Evolutionary conservation across 2,888 invertebrate species (phyloP), one percentile per base, ranked within the genome.

Genomic region (Drosophila rubida): DNA sequence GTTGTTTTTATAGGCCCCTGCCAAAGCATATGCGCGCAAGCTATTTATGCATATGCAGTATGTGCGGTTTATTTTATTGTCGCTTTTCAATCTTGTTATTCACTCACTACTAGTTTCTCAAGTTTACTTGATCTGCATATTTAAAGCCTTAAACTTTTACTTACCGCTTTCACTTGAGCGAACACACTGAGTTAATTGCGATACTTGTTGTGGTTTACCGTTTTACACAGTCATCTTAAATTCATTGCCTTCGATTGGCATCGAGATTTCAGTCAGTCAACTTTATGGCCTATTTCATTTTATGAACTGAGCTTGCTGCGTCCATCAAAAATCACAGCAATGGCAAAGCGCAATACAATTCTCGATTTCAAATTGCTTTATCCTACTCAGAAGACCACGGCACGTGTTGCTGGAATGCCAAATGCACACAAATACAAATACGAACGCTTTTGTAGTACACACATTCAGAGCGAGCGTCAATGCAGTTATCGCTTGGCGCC

Each of bases 321-420:
- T 46, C 54, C 46, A 48, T 32, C 59, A 63, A 58, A 69, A 77
- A 65, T 69, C 80, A 69, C 39, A 55, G 49, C 58, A 61, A 39
- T 73, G 6, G 48, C 32, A 50, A 59, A 54, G 69, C 14, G 48
- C 39, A 50, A 41, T 46, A 62, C 64, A 53, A 48, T 45, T 51
- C 32, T 32, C n/a, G 0, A 32, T 11, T n/a, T 58, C 25, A 30
- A 73, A 49, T 39, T 53, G 53, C 35, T 25, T 13, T 14, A 41
- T 27, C 27, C 23, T 32, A 67, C 37, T 32, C 32, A 14, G 37
- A 39, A 44, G 27, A 37, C 32, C 42, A 45, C 32, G 14, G 32
- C 53, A 73, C 60, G 65, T 53, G 39, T 49, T 37, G 19, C 44
- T 35, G 19, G 60, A 61, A 39, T 58, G 55, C 54, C 57, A 61